Evolutionary conservation across 2,797 vertebrate species (phyloP), one percentile per base, ranked within the genome.

Genomic region (Echiichthys vipera): DNA sequence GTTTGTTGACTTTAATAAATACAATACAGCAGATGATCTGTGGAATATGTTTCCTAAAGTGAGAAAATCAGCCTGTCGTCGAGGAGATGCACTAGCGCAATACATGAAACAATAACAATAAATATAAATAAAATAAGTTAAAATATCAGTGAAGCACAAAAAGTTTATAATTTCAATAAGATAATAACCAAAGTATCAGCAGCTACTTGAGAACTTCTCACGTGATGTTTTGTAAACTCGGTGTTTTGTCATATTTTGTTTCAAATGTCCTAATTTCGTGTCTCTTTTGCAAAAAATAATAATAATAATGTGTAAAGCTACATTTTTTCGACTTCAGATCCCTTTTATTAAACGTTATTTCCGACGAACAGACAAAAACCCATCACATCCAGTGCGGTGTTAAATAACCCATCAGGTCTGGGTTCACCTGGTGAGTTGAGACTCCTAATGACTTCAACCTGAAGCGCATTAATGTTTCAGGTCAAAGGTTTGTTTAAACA

Each of bases 381-480:
- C 2, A 13, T 42, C 10, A 4, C 24, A 6, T 56, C 20, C n/a
- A 20, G 39, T 13, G 15, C 27, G 8, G 20, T 51, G 67, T 64
- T 80, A 65, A 84, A 83, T 88, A 81, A 85, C 81, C 81, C 70
- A 80, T 73, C 69, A 81, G 71, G 46, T 72, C 29, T 39, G 63
- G 56, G 73, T 86, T 87, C 92, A 92, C 86, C 93, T 86, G 68
- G 22, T 62, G 81, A 74, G 75, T 32, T 67, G 42, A 65, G 78
- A 72, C 80, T 84, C 79, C 61, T 79, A 77, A 78, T 63, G 88
- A 85, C 89, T 84, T 73, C 43, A 84, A 88, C 85, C 84, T 66
- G 81, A 50, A 71, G 69, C 77, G 66, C 87, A 91, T 94, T 74
- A 90, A 93, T 93, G 94, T 94, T 94, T 92, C 74, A 92, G 71